Evolutionary conservation across 1,140 invertebrate genomes (phyloP).

Genomic region (Tetramorium alpestre): DNA sequence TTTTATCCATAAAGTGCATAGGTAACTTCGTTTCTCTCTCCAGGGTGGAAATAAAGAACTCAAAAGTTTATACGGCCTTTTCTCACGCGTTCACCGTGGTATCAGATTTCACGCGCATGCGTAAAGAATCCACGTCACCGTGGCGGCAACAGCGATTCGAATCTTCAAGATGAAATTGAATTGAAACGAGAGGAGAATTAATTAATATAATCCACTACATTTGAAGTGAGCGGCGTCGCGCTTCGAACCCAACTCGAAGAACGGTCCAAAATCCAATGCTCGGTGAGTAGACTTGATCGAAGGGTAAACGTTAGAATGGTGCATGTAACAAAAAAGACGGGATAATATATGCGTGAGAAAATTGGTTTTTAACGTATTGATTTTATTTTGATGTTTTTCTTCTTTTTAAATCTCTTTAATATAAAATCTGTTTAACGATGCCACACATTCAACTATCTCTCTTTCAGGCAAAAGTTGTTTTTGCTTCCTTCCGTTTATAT

Average conservation of each 20-base stretch:
- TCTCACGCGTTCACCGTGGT: too few relatives aligned
- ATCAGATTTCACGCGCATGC: background rate
- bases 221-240: background rate
- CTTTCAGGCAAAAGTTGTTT: constrained; percentile 81
- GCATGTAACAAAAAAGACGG: too few relatives aligned
- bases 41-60: too few relatives aligned
- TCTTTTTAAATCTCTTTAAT: constrained; percentile 84
- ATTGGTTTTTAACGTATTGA: constrained; percentile 83
- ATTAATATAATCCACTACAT: background rate
- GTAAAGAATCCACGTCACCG: too few relatives aligned
- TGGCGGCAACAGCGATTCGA: too few relatives aligned
- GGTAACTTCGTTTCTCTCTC: too few relatives aligned
- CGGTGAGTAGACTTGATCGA: background rate
- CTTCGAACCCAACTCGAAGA: background rate
- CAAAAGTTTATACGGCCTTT: too few relatives aligned
- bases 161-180: too few relatives aligned
- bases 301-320: background rate
- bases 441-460: constrained; percentile 83
- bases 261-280: background rate
- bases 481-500: constrained; percentile 81
- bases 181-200: too few relatives aligned
- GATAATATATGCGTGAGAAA: constrained; percentile 25
- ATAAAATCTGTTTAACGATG: constrained; percentile 86
- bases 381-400: constrained; percentile 85
- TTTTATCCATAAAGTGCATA: too few relatives aligned